Percentiles rank a stretch among this genome's conserved stretches.
Evolutionary conservation across 1,140 invertebrate species (phyloP).

Genomic region (Maniola jurtina): DNA sequence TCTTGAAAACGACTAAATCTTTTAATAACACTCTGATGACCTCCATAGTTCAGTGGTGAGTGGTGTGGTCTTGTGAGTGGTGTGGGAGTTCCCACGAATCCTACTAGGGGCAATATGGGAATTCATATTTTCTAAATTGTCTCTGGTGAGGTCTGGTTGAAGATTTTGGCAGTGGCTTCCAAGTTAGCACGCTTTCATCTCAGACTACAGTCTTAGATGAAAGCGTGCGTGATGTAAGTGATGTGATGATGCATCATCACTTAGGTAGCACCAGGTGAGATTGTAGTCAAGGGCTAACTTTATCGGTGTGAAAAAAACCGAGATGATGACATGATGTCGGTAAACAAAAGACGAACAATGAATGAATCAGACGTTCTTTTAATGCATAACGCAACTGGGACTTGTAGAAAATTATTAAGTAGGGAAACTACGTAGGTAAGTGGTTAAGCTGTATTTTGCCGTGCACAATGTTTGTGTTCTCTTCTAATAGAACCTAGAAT

Average conservation of each 20-base stretch:
- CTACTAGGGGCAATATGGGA: no score
- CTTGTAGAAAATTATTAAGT: conserved; percentile 29
- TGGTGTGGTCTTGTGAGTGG: no score
- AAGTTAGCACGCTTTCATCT: no score
- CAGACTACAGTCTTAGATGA: no score
- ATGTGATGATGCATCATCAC: not conserved
- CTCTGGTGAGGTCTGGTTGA: no score
- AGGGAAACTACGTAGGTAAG: conserved; percentile 19
- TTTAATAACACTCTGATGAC: no score
- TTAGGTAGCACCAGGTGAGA: not conserved
- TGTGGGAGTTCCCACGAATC: no score
- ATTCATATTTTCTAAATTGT: no score
- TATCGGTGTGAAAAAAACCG: not conserved
- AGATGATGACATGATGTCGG: not conserved
- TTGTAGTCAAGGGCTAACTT: not conserved
- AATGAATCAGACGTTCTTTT: conserved; percentile 5
- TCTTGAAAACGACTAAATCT: no score
- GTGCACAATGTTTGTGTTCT: not conserved
- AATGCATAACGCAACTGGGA: not conserved
- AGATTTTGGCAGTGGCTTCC: no score
- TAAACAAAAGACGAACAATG: conserved; percentile 7
- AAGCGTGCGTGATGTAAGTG: no score
- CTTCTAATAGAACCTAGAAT: not conserved
- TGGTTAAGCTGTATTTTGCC: not conserved
- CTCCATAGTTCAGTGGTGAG: no score